Evolutionary conservation across 2,113 vertebrate genomes (phyloP), one percentile per base, ranked within the genome.

Genomic region (Limnothrissa miodon): DNA sequence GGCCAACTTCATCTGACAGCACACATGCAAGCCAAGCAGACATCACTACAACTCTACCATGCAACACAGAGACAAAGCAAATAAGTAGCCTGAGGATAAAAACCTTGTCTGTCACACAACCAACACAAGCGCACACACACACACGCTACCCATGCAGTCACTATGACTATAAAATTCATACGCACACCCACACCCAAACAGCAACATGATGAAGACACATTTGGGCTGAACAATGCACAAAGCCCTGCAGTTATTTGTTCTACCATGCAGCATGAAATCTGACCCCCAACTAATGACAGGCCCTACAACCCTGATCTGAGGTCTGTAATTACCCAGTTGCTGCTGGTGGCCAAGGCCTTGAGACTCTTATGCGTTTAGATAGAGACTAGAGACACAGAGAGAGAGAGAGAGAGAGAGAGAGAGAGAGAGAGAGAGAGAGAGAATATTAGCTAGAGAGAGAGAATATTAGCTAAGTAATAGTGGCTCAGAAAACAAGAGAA

Each of bases 181-280:
- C 6, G 8, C 56, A 59, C 1, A 59, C 25, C 13, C 62, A 36
- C 59, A 11, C 59, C 1, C 56, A 1, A 36, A 11, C 29, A 1
- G 29, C 36, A 15, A 74, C 11, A 29, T 36, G 29, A 74, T 74
- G 4, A 45, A 66, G 53, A 66, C 9, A 19, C 9, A 25, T 10
- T 33, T 13, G 25, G 78, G 39, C 23, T n/a, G 19, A 78, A 36
- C 23, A 29, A 46, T 45, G 19, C 21, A 29, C 36, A 82, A 39
- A 9, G 23, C 39, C n/a, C 86, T 36, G 33, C 66, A 74, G 66
- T 74, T 74, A 74, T 74, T 74, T 74, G 66, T 74, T 74, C 29
- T 36, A 33, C 66, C 33, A 74, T 74, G 66, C 25, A 17, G 66
- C 11, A 74, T 74, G 66, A 74, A 74, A 74, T 19, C 66, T 74